Conservation (phyloP, 2,888 invertebrate genomes). For the Adelphocoris suturalis region DNA sequence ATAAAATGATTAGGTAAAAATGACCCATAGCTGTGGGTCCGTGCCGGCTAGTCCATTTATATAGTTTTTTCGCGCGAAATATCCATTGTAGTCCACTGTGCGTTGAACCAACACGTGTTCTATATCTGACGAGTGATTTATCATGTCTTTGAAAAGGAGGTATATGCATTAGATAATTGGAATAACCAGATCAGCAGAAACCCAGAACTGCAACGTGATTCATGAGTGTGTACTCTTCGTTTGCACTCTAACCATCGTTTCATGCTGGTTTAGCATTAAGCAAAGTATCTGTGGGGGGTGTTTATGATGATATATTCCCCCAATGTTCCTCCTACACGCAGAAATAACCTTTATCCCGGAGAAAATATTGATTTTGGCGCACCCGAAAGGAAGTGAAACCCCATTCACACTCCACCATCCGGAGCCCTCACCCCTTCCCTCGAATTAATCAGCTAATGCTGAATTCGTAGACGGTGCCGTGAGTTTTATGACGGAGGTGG, state of each 20-base stretch:
- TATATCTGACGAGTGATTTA: too few species aligned
- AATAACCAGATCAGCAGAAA: neutral
- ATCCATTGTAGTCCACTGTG: too few species aligned
- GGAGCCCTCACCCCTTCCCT: neutral
- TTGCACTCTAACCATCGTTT: neutral
- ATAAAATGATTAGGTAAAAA: too few species aligned
- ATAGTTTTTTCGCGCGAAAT: too few species aligned
- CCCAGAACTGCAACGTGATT: neutral
- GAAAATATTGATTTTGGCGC: slow-evolving; percentile 49
- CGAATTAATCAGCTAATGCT: slow-evolving; percentile 55
- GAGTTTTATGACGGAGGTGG: slow-evolving; percentile 55
- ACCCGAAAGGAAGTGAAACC: slow-evolving; percentile 19
- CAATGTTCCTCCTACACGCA: slow-evolving; percentile 16
- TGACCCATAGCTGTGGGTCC: too few species aligned
- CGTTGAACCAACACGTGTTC: too few species aligned
- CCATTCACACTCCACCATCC: neutral
- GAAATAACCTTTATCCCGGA: neutral
- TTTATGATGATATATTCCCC: slow-evolving; percentile 1
- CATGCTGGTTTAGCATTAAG: slow-evolving; percentile 31
- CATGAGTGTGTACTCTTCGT: neutral
- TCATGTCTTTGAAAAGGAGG: too few species aligned
- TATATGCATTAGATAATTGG: too few species aligned
- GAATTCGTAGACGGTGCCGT: neutral
- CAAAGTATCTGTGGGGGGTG: slow-evolving; percentile 5
- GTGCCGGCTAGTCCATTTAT: too few species aligned